Evolutionary conservation across 2,113 vertebrate genomes (phyloP).

Genomic region (Pongo abelii): DNA sequence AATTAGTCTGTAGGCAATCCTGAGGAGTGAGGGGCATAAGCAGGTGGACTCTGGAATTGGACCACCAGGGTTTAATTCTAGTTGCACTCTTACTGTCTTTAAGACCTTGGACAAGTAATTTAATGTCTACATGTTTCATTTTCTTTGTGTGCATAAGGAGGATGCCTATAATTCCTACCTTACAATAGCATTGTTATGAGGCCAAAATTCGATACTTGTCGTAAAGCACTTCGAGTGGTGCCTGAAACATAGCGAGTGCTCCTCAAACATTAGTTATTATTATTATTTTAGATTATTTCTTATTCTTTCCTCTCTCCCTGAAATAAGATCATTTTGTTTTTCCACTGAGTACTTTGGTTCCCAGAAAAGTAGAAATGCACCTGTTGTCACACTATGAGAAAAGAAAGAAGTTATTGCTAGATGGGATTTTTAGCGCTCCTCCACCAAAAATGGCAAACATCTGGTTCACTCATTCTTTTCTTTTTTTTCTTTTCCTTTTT

Average conservation of each 20-base stretch:
- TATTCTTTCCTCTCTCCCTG: background rate
- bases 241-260: background rate
- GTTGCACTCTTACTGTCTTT: background rate
- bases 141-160: background rate
- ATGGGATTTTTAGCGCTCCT: background rate
- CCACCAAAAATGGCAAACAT: background rate
- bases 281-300: background rate
- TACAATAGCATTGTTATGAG: background rate
- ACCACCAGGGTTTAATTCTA: background rate
- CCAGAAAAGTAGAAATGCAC: background rate
- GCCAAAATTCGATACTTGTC: background rate
- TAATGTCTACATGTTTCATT: background rate
- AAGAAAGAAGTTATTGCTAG: background rate
- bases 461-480: background rate
- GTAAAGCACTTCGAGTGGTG: background rate
- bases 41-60: background rate
- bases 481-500: too few relatives aligned
- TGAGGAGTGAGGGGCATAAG: background rate
- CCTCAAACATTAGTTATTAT: background rate
- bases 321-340: constrained; percentile 14
- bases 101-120: background rate
- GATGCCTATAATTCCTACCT: background rate
- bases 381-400: background rate
- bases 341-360: background rate
- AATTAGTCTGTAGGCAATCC: background rate